These are phyloP conservation scores for Fissipunctia ypsillon DNA, from an alignment of 2,888 invertebrate genomes.

Conservation along the genomic window DNA sequence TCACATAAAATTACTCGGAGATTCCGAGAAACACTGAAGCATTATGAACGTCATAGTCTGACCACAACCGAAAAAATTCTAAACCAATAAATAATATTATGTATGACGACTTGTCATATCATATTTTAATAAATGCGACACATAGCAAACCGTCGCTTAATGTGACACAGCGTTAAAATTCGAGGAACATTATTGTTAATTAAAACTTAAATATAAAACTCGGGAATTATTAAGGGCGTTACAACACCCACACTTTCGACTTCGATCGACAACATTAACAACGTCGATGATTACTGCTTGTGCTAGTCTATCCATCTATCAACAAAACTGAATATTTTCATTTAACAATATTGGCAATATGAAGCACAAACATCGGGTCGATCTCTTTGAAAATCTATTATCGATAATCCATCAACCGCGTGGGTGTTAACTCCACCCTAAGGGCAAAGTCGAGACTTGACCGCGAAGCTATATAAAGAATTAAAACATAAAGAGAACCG, in stretches of 20 bases:
- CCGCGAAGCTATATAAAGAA: conserved; percentile 64
- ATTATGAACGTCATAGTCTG: conserved; percentile 54
- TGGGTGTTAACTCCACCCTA: conserved; percentile 23
- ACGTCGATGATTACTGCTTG: neutral
- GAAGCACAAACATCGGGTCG: neutral
- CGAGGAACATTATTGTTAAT: conserved; percentile 69
- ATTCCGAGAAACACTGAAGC: conserved; percentile 71
- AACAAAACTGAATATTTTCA: neutral
- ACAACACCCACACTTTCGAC: conserved; percentile 12
- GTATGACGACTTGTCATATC: conserved; percentile 32
- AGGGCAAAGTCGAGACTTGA: conserved; percentile 61
- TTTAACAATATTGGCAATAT: conserved; percentile 3
- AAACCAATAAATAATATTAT: conserved; percentile 57
- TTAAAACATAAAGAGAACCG: conserved; percentile 71
- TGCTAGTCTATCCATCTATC: neutral
- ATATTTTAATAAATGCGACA: conserved; percentile 62
- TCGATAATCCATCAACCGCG: neutral
- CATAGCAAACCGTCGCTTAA: conserved; percentile 45
- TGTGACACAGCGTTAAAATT: conserved; percentile 58
- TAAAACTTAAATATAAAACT: conserved; percentile 60
- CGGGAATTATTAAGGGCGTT: conserved; percentile 55
- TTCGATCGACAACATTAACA: neutral
- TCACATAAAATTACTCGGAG: conserved; percentile 81
- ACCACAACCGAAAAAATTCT: conserved; percentile 55
- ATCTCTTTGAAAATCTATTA: neutral